Conservation (phyloP, 2,888 invertebrate genomes). For the Brenthis hecate region DNA sequence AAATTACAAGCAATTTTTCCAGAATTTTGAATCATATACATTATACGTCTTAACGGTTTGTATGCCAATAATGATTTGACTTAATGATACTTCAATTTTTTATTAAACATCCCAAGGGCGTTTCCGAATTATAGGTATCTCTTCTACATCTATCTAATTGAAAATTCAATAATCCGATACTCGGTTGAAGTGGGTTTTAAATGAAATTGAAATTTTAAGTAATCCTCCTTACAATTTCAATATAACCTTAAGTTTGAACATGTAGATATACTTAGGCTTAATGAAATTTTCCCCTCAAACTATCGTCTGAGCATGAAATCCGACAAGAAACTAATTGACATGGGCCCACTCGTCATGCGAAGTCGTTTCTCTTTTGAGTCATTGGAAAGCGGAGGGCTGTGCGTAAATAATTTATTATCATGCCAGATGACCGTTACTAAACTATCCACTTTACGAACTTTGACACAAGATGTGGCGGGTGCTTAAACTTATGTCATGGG, state of each 20-base stretch:
- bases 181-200: no score
- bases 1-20: not conserved
- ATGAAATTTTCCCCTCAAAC: conserved; percentile 19
- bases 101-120: no score
- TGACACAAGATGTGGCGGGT: conserved; percentile 7
- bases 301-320: conserved; percentile 34
- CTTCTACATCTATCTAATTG: no score
- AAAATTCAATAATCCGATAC: no score
- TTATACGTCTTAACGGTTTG: not conserved
- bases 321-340: conserved; percentile 58
- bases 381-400: conserved; percentile 60
- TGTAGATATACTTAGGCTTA: not conserved
- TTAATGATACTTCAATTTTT: no score
- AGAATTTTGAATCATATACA: not conserved
- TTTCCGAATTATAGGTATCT: no score
- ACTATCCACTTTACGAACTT: conserved; percentile 21
- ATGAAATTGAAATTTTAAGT: no score
- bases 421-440: conserved; percentile 35
- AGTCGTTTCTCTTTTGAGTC: conserved; percentile 71
- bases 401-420: conserved; percentile 41
- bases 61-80: not conserved
- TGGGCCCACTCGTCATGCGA: conserved; percentile 56
- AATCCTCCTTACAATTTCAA: no score
- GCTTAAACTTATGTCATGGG: conserved; percentile 5
- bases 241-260: not conserved